A percentile compares a stretch with the other conserved stretches of the same genome.
phyloP scores from a whole-genome alignment of 2,797 vertebrate genomes.

The Anabas testudineus region DNA sequence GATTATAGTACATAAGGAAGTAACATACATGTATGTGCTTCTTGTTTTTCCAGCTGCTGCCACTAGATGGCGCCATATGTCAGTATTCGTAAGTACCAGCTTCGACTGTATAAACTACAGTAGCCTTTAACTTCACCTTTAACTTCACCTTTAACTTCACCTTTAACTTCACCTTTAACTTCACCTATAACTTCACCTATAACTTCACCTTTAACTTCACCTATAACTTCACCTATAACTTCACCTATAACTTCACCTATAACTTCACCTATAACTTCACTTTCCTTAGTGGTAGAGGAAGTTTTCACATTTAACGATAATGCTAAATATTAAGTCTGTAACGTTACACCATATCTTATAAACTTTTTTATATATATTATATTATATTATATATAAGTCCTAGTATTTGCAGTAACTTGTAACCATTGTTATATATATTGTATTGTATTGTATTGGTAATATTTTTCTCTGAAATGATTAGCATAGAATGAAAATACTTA shows the following conservation, averaged over 20 bases:
- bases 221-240: too few relatives aligned
- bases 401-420: background rate
- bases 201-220: too few relatives aligned
- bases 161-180: background rate
- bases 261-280: too few relatives aligned
- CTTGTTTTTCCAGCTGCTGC: constrained; percentile 20
- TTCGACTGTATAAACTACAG: background rate
- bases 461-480: background rate
- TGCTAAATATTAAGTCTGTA: background rate
- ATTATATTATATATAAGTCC: background rate
- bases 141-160: background rate
- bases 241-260: too few relatives aligned
- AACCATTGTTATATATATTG: background rate
- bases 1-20: too few relatives aligned
- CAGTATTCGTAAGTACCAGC: background rate
- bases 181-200: too few relatives aligned
- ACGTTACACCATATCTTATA: background rate
- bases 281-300: background rate
- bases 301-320: background rate
- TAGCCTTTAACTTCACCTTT: background rate
- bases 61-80: constrained; percentile 65
- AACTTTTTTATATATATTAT: too few relatives aligned
- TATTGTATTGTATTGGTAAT: too few relatives aligned
- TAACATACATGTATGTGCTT: background rate
- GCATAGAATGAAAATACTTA: background rate